phyloP scores from a whole-genome alignment of 2,797 vertebrate species.

The Anguilla anguilla region DNA sequence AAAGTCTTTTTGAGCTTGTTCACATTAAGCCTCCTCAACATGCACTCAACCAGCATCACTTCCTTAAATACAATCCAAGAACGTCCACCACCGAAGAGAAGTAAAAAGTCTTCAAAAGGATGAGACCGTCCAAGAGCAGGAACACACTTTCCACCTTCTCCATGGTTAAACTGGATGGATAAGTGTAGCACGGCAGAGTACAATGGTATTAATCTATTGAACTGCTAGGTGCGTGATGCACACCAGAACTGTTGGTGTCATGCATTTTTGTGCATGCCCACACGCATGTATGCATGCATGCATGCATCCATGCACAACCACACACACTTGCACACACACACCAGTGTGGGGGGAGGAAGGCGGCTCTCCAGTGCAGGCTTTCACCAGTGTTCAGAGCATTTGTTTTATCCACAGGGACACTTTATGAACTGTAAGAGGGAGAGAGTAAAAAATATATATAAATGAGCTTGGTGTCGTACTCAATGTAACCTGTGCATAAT shows the following conservation, averaged over 20 bases:
- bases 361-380: conserved; percentile 49
- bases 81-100: conserved; percentile 37
- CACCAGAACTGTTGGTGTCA: neutral
- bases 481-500: neutral
- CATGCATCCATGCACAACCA: conserved; percentile 25
- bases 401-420: conserved; percentile 24
- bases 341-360: conserved; percentile 1
- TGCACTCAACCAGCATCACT: conserved; percentile 29
- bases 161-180: conserved; percentile 8
- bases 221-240: conserved; percentile 45
- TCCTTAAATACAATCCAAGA: conserved; percentile 10
- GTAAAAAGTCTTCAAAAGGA: conserved; percentile 49
- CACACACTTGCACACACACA: neutral
- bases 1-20: neutral
- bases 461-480: neutral
- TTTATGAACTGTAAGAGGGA: conserved; percentile 37
- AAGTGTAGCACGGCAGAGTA: conserved; percentile 61
- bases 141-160: neutral
- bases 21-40: neutral
- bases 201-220: conserved; percentile 68
- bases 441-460: neutral
- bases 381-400: conserved; percentile 51
- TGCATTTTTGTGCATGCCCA: neutral
- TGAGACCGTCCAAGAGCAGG: conserved; percentile 48
- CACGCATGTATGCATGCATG: conserved; percentile 34